Evolutionary conservation across 2,113 vertebrate species (phyloP), one percentile per base, ranked within the genome.

Genomic region (Corythaeola cristata): DNA sequence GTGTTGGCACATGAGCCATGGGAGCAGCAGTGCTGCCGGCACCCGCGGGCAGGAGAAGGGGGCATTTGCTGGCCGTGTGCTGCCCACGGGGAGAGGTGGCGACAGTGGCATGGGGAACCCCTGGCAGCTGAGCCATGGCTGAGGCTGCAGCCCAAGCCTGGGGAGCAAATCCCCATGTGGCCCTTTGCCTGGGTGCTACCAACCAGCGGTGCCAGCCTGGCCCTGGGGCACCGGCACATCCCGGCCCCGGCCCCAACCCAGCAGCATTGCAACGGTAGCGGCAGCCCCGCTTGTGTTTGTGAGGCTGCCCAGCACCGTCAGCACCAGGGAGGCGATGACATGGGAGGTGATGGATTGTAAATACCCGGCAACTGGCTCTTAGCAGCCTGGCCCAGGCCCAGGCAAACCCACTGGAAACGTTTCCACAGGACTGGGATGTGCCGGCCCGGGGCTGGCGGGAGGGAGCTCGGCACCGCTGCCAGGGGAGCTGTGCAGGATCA

Each of bases 191-290:
- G 2, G 56, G 32, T 41, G 39, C 16, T 24, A 39, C 72, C 64
- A 27, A 3, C 16, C 1, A 2, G 62, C 1, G 0, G 47, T 20
- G 33, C 76, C 33, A 7, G 4, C 52, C 49, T 3, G 2, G 30
- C 59, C 67, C 37, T 6, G 1, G 8, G 27, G 8, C 26, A 8
- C 24, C 0, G 0, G 44, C n/a, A 21, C 17, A 2, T 21, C 41
- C 39, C 52, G 7, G 35, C 3, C 20, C 47, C 18, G 23, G 28
- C 22, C 30, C 58, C 49, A 11, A 2, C 12, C 44, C 41, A 26
- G 64, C 0, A 0, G 26, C 64, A 5, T 17, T 6, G 1, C n/a
- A 24, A 12, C 3, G 1, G 69, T 6, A 37, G 74, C 50, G 11
- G 63, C 80, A 69, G 37, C 41, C 50, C 33, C 0, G 0, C 16